These are phyloP conservation scores for Cenopis cana DNA, from an alignment of 2,888 invertebrate genomes.

Conservation along the genomic window DNA sequence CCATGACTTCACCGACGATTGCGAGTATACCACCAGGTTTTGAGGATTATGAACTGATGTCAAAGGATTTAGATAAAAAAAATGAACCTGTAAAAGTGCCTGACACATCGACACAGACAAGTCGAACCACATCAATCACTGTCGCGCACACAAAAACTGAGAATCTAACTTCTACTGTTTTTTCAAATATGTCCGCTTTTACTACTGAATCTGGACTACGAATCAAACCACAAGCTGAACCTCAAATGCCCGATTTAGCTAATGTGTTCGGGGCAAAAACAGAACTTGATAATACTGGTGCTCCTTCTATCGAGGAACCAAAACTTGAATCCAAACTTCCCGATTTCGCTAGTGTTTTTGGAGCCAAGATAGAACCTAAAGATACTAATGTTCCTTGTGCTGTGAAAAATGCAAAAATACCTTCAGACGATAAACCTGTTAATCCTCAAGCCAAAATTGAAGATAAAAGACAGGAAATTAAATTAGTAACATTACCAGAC, in stretches of 20 bases:
- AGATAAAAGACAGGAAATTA: constrained; percentile 26
- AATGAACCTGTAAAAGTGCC: constrained; percentile 52
- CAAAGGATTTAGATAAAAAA: constrained; percentile 46
- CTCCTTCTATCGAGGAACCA: neutral
- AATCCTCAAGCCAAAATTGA: constrained; percentile 12
- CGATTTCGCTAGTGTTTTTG: constrained; percentile 45
- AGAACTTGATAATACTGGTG: neutral
- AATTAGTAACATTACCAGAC: constrained; percentile 57
- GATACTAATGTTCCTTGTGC: neutral
- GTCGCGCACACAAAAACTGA: constrained; percentile 14
- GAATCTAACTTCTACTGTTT: constrained; percentile 8
- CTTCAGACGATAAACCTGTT: neutral
- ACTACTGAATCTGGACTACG: neutral
- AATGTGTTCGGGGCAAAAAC: constrained; percentile 36
- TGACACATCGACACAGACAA: constrained; percentile 65
- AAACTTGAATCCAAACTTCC: constrained; percentile 17
- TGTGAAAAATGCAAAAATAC: neutral
- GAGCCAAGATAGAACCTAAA: neutral
- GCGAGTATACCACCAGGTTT: constrained; percentile 71
- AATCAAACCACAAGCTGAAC: neutral
- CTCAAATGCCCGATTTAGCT: constrained; percentile 42
- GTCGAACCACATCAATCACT: constrained; percentile 48
- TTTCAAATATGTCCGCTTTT: neutral
- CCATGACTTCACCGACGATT: constrained; percentile 58
- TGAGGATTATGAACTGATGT: constrained; percentile 62